Base-by-base conservation (phyloP, 2,888 invertebrate genomes). In the Drymonia ruficornis region DNA sequence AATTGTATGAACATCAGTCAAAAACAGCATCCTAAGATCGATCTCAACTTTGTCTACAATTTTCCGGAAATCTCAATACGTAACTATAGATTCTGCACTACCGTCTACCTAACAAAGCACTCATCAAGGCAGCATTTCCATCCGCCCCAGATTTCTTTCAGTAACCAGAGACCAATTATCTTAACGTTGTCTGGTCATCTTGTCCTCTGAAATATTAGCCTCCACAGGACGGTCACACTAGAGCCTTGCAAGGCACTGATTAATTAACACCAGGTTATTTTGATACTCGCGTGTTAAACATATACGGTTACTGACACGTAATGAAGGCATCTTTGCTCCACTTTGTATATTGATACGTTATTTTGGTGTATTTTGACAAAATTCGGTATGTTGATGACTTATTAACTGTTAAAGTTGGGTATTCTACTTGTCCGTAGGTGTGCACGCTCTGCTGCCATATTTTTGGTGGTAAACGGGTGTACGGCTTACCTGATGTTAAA, bases 201-300 rank as follows among this genome's bases (percentile, higher is more conserved):
- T 84, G 76, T 66, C 66, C 58, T 63, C 72, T 86, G 86, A 83
- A 84, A 84, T 81, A 78, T 76, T 80, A 86, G 59, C 70, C 68
- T 62, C 80, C 72, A 18, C 70, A 70, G 74, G 63, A 76, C 78
- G 69, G 58, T 72, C 76, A 69, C 78, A 76, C 73, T 54, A 74
- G 74, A 73, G 70, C 68, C 72, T 75, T 74, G 74, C 75, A 70
- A 69, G 66, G 67, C 63, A 60, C 75, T 58, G 55, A 81, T 83
- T 88, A 89, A 89, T 89, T 88, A 88, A 80, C 70, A 80, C 76
- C 81, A 79, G 79, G 81, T 81, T 83, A 80, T 80, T 78, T 77
- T 76, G 82, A 80, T 76, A 72, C 83, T 87, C 80, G 67, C 74
- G 70, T 87, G 83, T 84, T 89, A 89, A 86, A 81, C 83, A 78